Percentiles rank a stretch among this genome's conserved stretches.
Evolutionary conservation across 2,797 vertebrate species (phyloP).

Genomic region (Acipenser oxyrinchus): DNA sequence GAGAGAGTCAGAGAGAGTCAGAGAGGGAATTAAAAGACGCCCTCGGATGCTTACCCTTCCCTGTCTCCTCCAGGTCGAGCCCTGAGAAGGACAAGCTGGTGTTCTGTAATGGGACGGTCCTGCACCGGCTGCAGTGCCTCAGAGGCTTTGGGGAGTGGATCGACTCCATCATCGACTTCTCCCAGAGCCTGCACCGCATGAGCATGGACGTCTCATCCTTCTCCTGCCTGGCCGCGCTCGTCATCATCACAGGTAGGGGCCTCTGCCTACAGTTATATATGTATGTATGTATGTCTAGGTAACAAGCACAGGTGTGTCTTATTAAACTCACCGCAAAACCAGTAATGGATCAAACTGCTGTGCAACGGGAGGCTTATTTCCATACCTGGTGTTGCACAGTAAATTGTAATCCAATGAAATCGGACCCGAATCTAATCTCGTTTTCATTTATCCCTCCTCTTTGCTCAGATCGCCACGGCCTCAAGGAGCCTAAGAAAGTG

Average conservation of each 20-base stretch:
- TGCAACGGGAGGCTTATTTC: too few relatives aligned
- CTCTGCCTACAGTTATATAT: too few relatives aligned
- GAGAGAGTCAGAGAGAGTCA: not conserved
- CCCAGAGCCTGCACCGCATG: slow-evolving; percentile 57
- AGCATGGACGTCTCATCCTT: slow-evolving; percentile 53
- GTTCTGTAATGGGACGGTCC: slow-evolving; percentile 63
- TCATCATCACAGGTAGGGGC: not conserved
- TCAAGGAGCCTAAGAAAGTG: slow-evolving; percentile 83
- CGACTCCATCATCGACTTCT: slow-evolving; percentile 57
- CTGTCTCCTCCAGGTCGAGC: slow-evolving; percentile 44
- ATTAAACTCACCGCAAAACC: too few relatives aligned
- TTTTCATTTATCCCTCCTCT: slow-evolving; percentile 9
- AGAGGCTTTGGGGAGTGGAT: slow-evolving; percentile 60
- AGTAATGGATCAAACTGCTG: too few relatives aligned
- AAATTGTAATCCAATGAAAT: too few relatives aligned
- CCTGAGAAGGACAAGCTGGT: slow-evolving; percentile 61
- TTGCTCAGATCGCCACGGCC: slow-evolving; percentile 77
- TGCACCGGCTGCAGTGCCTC: slow-evolving; percentile 61
- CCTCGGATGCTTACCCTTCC: slow-evolving; percentile 4
- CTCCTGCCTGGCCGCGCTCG: slow-evolving; percentile 51
- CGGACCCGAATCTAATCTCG: too few relatives aligned
- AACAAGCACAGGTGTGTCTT: too few relatives aligned
- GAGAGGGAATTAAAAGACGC: slow-evolving; percentile 11
- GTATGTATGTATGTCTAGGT: too few relatives aligned
- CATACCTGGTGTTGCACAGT: too few relatives aligned